phyloP scores from a whole-genome alignment of 1,140 invertebrate genomes.

The Papilio machaon region DNA sequence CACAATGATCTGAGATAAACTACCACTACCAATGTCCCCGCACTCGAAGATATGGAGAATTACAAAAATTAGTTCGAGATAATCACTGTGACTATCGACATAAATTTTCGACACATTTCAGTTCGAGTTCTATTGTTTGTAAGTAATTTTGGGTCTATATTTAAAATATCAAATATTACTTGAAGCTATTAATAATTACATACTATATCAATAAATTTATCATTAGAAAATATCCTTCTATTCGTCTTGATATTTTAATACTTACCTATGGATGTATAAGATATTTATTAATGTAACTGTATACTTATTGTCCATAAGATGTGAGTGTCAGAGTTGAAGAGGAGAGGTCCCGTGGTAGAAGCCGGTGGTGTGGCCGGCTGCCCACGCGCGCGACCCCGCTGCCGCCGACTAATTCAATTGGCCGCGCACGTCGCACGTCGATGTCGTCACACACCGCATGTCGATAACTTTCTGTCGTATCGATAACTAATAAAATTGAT shows the following conservation, averaged over 20 bases:
- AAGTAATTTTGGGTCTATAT: no score
- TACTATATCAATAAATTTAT: no score
- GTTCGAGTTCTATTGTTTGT: not conserved
- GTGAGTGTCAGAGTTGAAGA: not conserved
- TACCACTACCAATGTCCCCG: not conserved
- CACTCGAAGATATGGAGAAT: not conserved
- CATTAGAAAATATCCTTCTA: no score
- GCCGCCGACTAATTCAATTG: slow-evolving; percentile 61
- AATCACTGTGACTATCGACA: not conserved
- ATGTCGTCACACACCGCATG: not conserved
- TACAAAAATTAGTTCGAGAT: not conserved
- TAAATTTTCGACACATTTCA: not conserved
- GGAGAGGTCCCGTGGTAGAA: not conserved
- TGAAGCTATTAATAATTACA: no score
- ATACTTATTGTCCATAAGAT: not conserved
- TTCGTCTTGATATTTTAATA: not conserved
- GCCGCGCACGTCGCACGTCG: slow-evolving; percentile 44
- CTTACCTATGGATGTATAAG: not conserved
- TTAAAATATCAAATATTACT: no score
- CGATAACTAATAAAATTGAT: not conserved
- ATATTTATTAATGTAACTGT: no score
- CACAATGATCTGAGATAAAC: not conserved
- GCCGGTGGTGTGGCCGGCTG: not conserved
- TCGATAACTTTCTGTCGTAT: not conserved
- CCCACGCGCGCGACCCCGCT: slow-evolving; percentile 52